These are phyloP conservation scores for Burhinus bistriatus DNA, from an alignment of 2,113 vertebrate species.

Conservation along the genomic window DNA sequence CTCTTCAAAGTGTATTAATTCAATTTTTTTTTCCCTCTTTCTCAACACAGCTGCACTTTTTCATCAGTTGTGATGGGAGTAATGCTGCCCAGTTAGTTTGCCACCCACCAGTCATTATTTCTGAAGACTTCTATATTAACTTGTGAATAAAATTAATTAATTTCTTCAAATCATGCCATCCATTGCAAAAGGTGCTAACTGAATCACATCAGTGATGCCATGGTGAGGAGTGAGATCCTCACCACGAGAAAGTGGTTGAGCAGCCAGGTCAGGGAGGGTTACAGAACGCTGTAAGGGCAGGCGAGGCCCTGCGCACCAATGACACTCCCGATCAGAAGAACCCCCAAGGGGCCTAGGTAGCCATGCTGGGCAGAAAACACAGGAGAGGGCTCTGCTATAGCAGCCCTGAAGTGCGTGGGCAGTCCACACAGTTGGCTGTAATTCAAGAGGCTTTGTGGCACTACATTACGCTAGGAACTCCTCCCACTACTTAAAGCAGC, in stretches of 20 bases:
- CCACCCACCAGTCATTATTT: not conserved
- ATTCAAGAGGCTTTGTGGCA: not conserved
- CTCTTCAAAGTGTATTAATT: not conserved
- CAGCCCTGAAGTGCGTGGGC: not conserved
- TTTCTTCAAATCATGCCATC: not conserved
- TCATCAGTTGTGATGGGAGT: not conserved
- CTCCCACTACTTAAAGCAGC: not conserved
- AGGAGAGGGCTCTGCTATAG: too few species aligned
- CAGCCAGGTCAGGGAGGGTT: not conserved
- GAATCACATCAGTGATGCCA: not conserved
- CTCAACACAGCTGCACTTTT: not conserved
- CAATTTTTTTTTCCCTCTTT: not conserved
- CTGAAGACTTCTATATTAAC: not conserved
- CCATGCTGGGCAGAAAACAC: not conserved
- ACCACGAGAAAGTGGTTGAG: not conserved
- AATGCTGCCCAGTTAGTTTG: not conserved
- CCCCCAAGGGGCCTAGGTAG: not conserved
- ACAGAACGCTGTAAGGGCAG: not conserved
- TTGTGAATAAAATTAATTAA: not conserved
- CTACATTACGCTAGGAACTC: too few species aligned
- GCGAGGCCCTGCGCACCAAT: fast-evolving
- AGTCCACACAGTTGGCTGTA: not conserved
- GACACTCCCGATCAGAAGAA: not conserved
- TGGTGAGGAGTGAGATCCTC: not conserved
- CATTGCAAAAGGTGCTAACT: not conserved